phyloP scores from a whole-genome alignment of 2,888 invertebrate species.

The Synergus umbraculus region DNA sequence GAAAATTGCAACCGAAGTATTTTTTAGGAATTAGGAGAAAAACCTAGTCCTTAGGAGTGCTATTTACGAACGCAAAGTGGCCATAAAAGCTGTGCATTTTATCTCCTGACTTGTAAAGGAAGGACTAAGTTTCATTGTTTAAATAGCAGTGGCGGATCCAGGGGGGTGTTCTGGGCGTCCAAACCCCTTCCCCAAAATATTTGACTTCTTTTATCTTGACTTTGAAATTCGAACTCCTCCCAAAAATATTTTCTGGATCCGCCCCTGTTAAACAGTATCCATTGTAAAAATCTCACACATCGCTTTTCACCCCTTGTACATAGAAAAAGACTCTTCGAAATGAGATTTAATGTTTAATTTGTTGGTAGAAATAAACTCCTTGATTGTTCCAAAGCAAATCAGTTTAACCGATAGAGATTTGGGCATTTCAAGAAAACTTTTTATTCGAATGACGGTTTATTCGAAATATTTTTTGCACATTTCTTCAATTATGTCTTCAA shows the following conservation, averaged over 20 bases:
- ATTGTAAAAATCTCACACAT: neutral
- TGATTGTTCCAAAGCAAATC: neutral
- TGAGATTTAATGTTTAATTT: neutral
- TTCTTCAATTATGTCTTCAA: neutral
- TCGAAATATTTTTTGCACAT: neutral
- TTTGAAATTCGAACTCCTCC: too few species aligned
- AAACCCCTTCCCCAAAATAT: too few species aligned
- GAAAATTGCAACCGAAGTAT: neutral
- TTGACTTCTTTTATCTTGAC: too few species aligned
- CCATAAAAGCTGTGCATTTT: conserved; percentile 40
- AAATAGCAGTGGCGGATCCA: neutral
- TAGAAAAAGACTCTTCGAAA: neutral
- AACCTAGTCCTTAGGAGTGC: conserved; percentile 33
- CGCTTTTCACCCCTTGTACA: conserved; percentile 4
- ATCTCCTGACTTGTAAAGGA: neutral
- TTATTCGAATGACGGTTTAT: neutral
- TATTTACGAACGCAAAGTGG: conserved; percentile 20
- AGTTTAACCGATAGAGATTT: neutral
- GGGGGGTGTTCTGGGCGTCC: too few species aligned
- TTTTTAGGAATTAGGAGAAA: conserved; percentile 13
- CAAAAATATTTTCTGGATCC: too few species aligned
- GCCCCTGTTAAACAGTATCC: neutral
- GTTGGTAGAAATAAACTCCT: neutral
- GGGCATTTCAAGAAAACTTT: neutral
- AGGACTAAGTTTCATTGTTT: conserved; percentile 13